phyloP scores from a whole-genome alignment of 2,797 vertebrate genomes.

The Rallus crepitans region DNA sequence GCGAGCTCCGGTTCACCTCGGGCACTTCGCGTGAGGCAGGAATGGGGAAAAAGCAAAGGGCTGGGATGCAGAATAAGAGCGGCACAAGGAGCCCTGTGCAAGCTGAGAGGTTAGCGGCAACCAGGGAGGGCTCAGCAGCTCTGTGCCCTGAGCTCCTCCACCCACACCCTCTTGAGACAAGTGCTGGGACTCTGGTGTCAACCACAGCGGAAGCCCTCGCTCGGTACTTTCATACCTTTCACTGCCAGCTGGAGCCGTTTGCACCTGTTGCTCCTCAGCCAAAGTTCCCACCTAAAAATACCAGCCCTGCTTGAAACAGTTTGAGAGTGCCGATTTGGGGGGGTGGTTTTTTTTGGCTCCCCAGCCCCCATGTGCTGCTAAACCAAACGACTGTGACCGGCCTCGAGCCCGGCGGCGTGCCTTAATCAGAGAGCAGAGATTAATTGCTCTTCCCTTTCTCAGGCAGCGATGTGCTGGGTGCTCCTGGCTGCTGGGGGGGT shows the following conservation, averaged over 20 bases:
- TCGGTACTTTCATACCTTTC: slow-evolving; percentile 80
- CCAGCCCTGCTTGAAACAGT: not conserved
- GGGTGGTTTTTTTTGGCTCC: not conserved
- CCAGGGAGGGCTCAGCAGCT: not conserved
- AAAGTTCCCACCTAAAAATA: slow-evolving; percentile 53
- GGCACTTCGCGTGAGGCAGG: not conserved
- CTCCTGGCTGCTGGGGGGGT: too few species aligned
- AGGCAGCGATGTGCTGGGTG: not conserved
- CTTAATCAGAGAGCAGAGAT: not conserved
- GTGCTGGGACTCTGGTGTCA: slow-evolving; percentile 33
- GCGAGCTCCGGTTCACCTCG: fast-evolving
- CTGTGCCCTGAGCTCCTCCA: not conserved
- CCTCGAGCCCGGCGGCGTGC: not conserved
- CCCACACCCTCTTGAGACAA: slow-evolving; percentile 18
- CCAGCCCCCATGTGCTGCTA: not conserved
- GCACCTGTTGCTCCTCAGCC: slow-evolving; percentile 71
- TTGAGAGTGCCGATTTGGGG: not conserved
- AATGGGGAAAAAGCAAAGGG: not conserved
- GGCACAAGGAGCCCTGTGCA: not conserved
- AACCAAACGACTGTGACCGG: not conserved
- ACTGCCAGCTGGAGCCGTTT: slow-evolving; percentile 73
- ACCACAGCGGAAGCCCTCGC: slow-evolving; percentile 76
- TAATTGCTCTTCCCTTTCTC: not conserved
- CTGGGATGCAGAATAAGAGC: not conserved
- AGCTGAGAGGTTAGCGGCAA: not conserved